Base-by-base conservation (phyloP, 1,140 invertebrate genomes). In the Drosophila burlai region DNA sequence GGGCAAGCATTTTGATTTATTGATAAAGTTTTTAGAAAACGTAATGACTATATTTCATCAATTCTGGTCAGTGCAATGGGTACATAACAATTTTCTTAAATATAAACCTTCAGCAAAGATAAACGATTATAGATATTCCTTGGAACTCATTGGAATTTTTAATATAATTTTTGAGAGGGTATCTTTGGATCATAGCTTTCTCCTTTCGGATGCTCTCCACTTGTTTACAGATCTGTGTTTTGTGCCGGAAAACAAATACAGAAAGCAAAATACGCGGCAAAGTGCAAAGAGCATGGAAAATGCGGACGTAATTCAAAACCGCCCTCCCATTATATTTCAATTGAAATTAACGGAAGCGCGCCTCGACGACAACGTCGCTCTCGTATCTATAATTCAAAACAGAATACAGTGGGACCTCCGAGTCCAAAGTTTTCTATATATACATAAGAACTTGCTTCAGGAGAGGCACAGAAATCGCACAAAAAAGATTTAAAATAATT, bases 291-390 rank as follows among this genome's bases (percentile, higher is more conserved):
- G 69, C 59, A 46, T 66, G 45, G 50, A 52, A 26, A 76, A 50
- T 50, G 43, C 63, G 73, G 62, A 65, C 81, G 77, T 84, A 84
- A 90, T 87, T 81, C 69, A 90, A 84, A 81, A 76, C 84, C 69
- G 74, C 81, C 85, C 76, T 42, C 77, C 81, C 85, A 89, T 89
- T 89, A 89, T 89, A 90, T 89, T 79, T 84, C 85, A 89, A 90
- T 89, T 84, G 76, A 81, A 73, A 79, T 75, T 61, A 81, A 84
- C 84, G 84, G 84, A 89, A 89, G 84, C 78, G 62, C 64, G 65
- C 46, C 72, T 69, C 55, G 80, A 46, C 74, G 80, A 52, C 74
- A 47, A 84, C 47, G 38, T 47, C 42, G 50, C 49, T 54, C 36
- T 62, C 45, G 24, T 45, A 47, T 58, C 45, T 26, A 42, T 16